Conservation (phyloP, 1,140 invertebrate species). For the Eurosta solidaginis region DNA sequence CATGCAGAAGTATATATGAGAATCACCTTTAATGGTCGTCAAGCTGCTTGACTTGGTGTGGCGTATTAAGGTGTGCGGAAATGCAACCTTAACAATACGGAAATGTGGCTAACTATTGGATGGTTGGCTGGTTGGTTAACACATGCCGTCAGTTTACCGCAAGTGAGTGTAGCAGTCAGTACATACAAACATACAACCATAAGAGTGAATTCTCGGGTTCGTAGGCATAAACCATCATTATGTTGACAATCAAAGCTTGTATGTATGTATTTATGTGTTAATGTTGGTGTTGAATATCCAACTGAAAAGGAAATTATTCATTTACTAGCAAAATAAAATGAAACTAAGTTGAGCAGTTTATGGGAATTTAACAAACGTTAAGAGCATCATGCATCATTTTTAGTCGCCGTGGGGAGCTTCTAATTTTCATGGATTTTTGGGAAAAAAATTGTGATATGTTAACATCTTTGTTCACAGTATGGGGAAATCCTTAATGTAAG, state of each 20-base stretch:
- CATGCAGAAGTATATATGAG: not conserved
- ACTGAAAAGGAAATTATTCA: not conserved
- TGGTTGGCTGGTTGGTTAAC: not conserved
- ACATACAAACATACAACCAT: no score
- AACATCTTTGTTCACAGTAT: no score
- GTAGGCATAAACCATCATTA: not conserved
- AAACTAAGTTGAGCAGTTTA: no score
- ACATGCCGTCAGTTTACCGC: not conserved
- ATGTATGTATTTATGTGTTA: not conserved
- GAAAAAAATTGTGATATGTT: no score
- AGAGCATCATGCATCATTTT: no score
- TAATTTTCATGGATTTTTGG: no score
- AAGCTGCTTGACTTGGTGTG: not conserved
- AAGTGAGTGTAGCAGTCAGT: not conserved
- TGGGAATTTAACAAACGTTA: no score
- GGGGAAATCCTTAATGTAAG: no score
- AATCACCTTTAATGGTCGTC: not conserved
- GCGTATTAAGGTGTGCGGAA: conserved; percentile 1
- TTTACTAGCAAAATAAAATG: no score
- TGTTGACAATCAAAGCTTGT: not conserved
- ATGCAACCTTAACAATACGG: conserved; percentile 23
- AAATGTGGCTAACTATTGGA: conserved; percentile 15
- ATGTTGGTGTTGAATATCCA: not conserved
- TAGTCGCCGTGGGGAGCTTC: no score
- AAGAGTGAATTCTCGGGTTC: not conserved